A percentile compares a stretch with the other conserved stretches of the same genome.
phyloP scores from a whole-genome alignment of 2,888 invertebrate species.

The Ctena decussata region DNA sequence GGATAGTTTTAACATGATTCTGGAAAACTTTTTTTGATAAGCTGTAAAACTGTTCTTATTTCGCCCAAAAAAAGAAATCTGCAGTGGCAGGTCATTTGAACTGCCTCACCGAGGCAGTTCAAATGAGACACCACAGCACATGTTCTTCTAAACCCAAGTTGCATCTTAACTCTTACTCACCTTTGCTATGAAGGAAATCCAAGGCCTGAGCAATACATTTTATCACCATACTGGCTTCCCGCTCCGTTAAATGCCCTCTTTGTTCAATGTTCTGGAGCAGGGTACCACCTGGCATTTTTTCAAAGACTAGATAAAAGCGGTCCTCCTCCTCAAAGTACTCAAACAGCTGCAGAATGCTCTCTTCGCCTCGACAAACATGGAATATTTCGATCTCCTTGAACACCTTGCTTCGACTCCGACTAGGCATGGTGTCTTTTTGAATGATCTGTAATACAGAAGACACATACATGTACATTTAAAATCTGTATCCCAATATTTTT shows the following conservation, averaged over 20 bases:
- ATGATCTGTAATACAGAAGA: constrained; percentile 90
- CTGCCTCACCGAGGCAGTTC: too few relatives aligned
- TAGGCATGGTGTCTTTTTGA: constrained; percentile 97
- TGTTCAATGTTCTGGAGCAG: constrained; percentile 97
- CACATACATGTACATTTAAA: too few relatives aligned
- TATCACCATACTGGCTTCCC: constrained; percentile 97
- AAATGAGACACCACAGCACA: too few relatives aligned
- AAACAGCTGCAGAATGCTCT: constrained; percentile 98
- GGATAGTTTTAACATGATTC: too few relatives aligned
- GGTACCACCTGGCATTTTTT: constrained; percentile 97
- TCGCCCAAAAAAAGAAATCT: too few relatives aligned
- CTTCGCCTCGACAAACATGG: constrained; percentile 99
- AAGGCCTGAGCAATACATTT: constrained; percentile 97
- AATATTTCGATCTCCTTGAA: constrained; percentile 99
- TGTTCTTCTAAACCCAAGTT: too few relatives aligned
- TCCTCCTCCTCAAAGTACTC: constrained; percentile 96
- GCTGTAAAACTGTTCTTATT: too few relatives aligned
- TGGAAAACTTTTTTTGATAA: too few relatives aligned
- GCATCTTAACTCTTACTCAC: too few relatives aligned
- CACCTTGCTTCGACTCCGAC: constrained; percentile 97
- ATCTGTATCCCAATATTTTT: too few relatives aligned
- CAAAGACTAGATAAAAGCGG: constrained; percentile 97
- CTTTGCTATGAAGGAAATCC: constrained; percentile 97
- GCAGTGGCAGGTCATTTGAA: too few relatives aligned
- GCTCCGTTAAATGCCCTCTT: constrained; percentile 97